Evolutionary conservation across 2,797 vertebrate species (phyloP).

Genomic region (Limosa lapponica): DNA sequence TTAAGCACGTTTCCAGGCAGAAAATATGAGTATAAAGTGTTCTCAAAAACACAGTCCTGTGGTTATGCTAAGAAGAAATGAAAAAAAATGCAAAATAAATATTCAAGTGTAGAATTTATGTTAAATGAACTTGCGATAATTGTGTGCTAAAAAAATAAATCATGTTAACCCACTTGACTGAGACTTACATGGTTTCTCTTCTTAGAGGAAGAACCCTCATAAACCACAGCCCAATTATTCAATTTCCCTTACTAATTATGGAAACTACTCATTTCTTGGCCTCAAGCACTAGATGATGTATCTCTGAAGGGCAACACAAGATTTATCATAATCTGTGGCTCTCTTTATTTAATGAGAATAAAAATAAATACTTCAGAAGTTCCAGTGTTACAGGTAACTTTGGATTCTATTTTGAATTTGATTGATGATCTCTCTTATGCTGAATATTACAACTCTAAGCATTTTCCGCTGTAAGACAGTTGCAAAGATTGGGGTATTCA

Average conservation of each 20-base stretch:
- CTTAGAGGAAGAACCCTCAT: slow-evolving; percentile 38
- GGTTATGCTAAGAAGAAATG: not conserved
- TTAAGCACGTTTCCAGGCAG: slow-evolving; percentile 22
- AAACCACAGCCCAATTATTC: slow-evolving; percentile 74
- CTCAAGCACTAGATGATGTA: slow-evolving; percentile 69
- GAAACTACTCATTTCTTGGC: slow-evolving; percentile 74
- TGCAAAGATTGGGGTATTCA: not conserved
- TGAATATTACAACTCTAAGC: not conserved
- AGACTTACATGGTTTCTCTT: slow-evolving; percentile 58
- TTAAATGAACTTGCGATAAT: slow-evolving; percentile 59
- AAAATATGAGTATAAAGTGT: not conserved
- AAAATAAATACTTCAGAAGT: slow-evolving; percentile 65
- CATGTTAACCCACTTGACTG: slow-evolving; percentile 64
- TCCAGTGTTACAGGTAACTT: slow-evolving; percentile 29
- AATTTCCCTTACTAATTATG: slow-evolving; percentile 75
- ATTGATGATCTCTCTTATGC: not conserved
- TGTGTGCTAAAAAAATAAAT: slow-evolving; percentile 64
- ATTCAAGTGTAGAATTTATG: slow-evolving; percentile 40
- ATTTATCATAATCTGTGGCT: slow-evolving; percentile 67
- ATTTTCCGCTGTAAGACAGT: not conserved
- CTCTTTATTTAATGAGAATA: slow-evolving; percentile 69
- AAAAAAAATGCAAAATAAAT: slow-evolving; percentile 35
- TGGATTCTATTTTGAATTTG: not conserved
- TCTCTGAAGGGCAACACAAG: slow-evolving; percentile 62
- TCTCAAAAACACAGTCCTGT: not conserved